phyloP scores from a whole-genome alignment of 2,888 invertebrate species.

The Phasia obesa region DNA sequence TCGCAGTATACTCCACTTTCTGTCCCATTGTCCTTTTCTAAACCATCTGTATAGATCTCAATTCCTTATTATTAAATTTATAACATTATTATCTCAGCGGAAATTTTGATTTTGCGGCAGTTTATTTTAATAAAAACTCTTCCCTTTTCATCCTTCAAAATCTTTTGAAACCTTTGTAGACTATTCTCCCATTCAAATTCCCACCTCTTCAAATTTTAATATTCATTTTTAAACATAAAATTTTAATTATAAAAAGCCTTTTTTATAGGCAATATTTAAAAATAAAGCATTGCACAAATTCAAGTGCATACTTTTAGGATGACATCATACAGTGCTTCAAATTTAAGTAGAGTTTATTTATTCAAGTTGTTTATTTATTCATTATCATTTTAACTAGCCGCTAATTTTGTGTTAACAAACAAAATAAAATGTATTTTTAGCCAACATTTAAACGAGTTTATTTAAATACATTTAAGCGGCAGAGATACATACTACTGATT shows the following conservation, averaged over 20 bases:
- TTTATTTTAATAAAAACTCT: no score
- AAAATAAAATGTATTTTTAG: neutral
- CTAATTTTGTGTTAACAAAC: neutral
- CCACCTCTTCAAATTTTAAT: no score
- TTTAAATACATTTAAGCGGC: constrained; percentile 3
- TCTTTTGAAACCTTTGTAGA: no score
- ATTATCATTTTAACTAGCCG: neutral
- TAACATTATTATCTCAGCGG: no score
- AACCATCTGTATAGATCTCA: no score
- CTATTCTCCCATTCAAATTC: no score
- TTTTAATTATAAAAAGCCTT: constrained; percentile 25
- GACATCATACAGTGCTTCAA: neutral
- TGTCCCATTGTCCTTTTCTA: no score
- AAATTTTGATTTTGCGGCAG: no score
- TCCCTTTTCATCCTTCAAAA: no score
- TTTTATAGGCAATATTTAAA: constrained; percentile 14
- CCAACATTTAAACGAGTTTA: neutral
- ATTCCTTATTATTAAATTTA: no score
- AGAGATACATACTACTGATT: constrained; percentile 4
- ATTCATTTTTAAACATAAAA: constrained; percentile 4
- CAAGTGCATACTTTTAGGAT: constrained; percentile 24
- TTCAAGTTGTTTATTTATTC: neutral
- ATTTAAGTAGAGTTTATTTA: neutral
- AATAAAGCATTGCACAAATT: constrained; percentile 26
- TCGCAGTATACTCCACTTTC: no score